A percentile compares a stretch with the other conserved stretches of the same genome.
Conservation (phyloP, 2,113 vertebrate genomes). For the Alligator mississippiensis region DNA sequence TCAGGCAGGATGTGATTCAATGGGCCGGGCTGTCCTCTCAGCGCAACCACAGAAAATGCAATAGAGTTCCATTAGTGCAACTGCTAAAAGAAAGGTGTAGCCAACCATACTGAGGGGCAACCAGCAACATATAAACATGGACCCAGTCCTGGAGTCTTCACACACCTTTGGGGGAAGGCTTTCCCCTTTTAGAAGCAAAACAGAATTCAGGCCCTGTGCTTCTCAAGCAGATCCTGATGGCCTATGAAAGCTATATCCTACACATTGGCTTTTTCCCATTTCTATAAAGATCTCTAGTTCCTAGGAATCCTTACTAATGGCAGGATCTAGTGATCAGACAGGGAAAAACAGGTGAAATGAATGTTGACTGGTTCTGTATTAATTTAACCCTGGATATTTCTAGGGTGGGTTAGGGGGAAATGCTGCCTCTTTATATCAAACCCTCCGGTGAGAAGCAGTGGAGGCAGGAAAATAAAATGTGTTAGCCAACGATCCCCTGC, state of each 20-base stretch:
- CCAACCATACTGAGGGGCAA: background rate
- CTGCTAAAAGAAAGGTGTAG: background rate
- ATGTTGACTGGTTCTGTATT: constrained; percentile 1
- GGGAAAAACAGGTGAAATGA: constrained; percentile 44
- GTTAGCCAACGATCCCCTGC: fast-evolving
- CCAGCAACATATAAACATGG: background rate
- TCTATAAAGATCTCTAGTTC: constrained; percentile 11
- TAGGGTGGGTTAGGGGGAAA: background rate
- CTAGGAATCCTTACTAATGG: constrained; percentile 33
- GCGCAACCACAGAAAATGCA: background rate
- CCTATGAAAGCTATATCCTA: background rate
- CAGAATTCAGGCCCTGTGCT: background rate
- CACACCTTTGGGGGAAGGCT: background rate
- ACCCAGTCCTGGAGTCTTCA: background rate
- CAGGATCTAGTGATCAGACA: constrained; percentile 9
- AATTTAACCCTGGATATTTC: background rate
- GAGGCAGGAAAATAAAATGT: constrained; percentile 2
- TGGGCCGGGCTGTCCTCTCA: constrained; percentile 28
- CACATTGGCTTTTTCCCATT: background rate
- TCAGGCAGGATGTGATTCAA: constrained; percentile 33
- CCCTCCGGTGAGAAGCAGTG: background rate
- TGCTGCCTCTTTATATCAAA: background rate
- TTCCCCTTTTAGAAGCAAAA: background rate
- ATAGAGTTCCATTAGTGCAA: background rate
- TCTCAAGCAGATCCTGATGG: background rate